Percentiles rank a stretch among this genome's conserved stretches.
Evolutionary conservation across 2,113 vertebrate species (phyloP).

Genomic region (Todiramphus saurophagus): DNA sequence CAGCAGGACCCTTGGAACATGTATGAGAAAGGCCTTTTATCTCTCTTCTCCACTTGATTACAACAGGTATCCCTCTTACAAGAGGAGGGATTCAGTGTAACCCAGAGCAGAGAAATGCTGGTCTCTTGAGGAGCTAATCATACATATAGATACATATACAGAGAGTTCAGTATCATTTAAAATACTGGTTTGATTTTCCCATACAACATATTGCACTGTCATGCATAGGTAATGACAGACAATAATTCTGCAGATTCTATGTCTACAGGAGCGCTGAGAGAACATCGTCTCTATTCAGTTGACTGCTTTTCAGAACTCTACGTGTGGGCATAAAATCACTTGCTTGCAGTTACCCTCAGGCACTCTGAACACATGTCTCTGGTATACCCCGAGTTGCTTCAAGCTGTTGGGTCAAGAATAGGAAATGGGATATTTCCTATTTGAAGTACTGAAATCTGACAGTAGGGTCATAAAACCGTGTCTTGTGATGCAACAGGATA

Average conservation of each 20-base stretch:
- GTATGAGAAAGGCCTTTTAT: not conserved
- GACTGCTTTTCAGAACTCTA: not conserved
- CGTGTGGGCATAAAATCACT: not conserved
- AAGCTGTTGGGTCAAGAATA: not conserved
- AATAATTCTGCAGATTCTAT: not conserved
- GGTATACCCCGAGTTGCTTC: not conserved
- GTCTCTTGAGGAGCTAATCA: not conserved
- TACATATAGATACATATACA: not conserved
- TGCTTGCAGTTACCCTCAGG: not conserved
- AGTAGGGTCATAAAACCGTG: not conserved
- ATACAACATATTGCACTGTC: not conserved
- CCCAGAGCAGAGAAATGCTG: not conserved
- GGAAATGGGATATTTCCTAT: not conserved
- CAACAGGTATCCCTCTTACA: not conserved
- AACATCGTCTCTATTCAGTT: not conserved
- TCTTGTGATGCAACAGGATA: not conserved
- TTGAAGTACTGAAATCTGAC: not conserved
- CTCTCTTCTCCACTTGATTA: not conserved
- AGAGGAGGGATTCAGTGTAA: not conserved
- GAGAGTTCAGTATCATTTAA: not conserved
- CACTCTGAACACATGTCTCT: not conserved
- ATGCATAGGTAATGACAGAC: not conserved
- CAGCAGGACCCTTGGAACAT: not conserved
- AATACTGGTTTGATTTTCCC: not conserved
- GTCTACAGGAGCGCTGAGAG: not conserved